A percentile compares a stretch with the other conserved stretches of the same genome.
Evolutionary conservation across 1,140 invertebrate genomes (phyloP).

Genomic region (Bombus difficillimus): DNA sequence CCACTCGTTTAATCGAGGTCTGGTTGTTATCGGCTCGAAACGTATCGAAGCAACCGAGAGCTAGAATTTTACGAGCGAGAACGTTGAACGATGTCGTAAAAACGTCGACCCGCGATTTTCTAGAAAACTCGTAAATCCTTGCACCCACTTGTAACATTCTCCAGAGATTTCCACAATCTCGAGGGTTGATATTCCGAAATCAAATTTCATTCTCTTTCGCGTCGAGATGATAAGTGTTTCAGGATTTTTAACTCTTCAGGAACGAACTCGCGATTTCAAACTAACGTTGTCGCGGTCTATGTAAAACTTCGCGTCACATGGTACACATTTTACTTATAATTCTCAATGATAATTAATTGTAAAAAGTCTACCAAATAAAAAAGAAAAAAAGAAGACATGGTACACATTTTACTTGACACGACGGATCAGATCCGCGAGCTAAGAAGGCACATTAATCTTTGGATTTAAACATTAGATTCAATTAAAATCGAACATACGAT

Average conservation of each 20-base stretch:
- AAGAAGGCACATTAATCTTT: no score
- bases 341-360: no score
- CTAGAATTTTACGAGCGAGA: constrained; percentile 66
- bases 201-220: not conserved
- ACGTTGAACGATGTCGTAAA: constrained; percentile 70
- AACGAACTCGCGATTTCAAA: not conserved
- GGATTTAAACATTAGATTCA: no score
- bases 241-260: rapidly evolving
- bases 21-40: constrained; percentile 39
- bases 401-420: no score
- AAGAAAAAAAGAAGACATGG: no score
- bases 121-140: constrained; percentile 70
- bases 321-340: no score
- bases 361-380: no score
- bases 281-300: rapidly evolving
- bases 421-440: no score
- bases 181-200: not conserved
- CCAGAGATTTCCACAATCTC: not conserved
- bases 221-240: not conserved
- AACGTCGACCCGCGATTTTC: constrained; percentile 62
- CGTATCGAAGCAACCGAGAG: not conserved
- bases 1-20: constrained; percentile 27
- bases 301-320: no score
- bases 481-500: no score
- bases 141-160: constrained; percentile 50